phyloP scores from a whole-genome alignment of 64 coral and sea anemone species.

The Montipora capricornis region DNA sequence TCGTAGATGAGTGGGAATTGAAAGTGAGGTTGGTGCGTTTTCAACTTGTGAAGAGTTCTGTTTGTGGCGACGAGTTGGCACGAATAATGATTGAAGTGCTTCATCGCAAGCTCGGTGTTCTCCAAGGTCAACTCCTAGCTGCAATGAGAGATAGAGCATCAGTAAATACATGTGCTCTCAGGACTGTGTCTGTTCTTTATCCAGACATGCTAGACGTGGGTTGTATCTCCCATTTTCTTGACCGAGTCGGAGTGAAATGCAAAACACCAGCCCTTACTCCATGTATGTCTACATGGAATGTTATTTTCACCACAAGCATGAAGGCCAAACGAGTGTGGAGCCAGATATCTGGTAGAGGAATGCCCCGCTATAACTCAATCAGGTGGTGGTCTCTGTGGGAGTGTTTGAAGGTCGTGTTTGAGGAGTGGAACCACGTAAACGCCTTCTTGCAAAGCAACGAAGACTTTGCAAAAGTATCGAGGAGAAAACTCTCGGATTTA shows the following conservation, averaged over 20 bases:
- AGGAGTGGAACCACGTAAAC: background rate
- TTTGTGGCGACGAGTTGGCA: no score
- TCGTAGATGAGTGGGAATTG: background rate
- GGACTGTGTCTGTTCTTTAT: background rate
- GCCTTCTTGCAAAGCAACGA: background rate
- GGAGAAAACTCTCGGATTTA: background rate
- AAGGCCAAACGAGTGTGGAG: background rate
- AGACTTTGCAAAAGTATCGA: background rate
- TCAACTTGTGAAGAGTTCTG: background rate
- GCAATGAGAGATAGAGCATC: slow-evolving; percentile 55
- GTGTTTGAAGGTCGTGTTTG: background rate
- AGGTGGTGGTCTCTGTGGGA: slow-evolving; percentile 12
- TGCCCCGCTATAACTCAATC: slow-evolving; percentile 10
- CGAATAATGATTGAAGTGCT: slow-evolving; percentile 51
- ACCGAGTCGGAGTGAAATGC: background rate
- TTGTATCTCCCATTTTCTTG: background rate
- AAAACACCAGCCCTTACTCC: background rate
- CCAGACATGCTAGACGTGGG: background rate
- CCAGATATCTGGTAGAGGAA: background rate
- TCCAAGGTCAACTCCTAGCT: slow-evolving; percentile 18
- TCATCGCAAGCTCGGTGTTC: slow-evolving; percentile 25
- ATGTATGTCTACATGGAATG: background rate
- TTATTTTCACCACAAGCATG: slow-evolving; percentile 15
- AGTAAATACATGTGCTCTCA: slow-evolving; percentile 20
- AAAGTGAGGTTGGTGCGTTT: slow-evolving; percentile 40